Evolutionary conservation across 1,140 invertebrate species (phyloP).

Genomic region (Polypedilum pembai): DNA sequence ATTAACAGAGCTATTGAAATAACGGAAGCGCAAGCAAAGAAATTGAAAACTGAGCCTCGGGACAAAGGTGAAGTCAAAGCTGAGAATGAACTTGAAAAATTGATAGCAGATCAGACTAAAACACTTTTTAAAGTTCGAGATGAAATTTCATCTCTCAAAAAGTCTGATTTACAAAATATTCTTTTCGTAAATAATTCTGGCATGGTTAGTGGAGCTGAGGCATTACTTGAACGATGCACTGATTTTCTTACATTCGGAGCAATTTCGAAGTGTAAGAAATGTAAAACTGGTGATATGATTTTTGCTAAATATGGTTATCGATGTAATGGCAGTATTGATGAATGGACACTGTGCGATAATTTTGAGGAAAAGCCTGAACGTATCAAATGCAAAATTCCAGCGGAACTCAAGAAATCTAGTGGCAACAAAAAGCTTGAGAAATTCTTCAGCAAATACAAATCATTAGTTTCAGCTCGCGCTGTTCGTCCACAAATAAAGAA

Average conservation of each 20-base stretch:
- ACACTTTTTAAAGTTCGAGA: conserved; percentile 61
- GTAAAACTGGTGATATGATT: conserved; percentile 64
- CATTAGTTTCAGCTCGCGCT: conserved; percentile 53
- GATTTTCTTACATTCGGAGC: conserved; percentile 86
- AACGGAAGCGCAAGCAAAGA: conserved; percentile 55
- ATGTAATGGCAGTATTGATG: conserved; percentile 73
- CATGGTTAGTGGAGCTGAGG: conserved; percentile 53
- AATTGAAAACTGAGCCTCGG: conserved; percentile 56
- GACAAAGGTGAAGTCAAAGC: conserved; percentile 47
- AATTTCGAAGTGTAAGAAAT: conserved; percentile 68
- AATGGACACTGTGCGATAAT: conserved; percentile 85
- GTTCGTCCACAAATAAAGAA: conserved; percentile 49
- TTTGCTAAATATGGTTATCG: conserved; percentile 69
- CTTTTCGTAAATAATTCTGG: conserved; percentile 67
- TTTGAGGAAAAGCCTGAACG: conserved; percentile 65
- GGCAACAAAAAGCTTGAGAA: conserved; percentile 28
- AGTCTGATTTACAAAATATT: conserved; percentile 53
- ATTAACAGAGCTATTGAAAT: conserved; percentile 48
- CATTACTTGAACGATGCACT: conserved; percentile 69
- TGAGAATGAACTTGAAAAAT: conserved; percentile 47
- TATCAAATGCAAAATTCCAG: conserved; percentile 64
- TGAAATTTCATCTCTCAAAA: conserved; percentile 48
- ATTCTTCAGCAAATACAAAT: conserved; percentile 63
- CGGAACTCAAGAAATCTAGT: conserved; percentile 52
- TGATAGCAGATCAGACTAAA: conserved; percentile 69